Evolutionary conservation across 2,113 vertebrate species (phyloP).

Genomic region (Gallinago paraguaiae): DNA sequence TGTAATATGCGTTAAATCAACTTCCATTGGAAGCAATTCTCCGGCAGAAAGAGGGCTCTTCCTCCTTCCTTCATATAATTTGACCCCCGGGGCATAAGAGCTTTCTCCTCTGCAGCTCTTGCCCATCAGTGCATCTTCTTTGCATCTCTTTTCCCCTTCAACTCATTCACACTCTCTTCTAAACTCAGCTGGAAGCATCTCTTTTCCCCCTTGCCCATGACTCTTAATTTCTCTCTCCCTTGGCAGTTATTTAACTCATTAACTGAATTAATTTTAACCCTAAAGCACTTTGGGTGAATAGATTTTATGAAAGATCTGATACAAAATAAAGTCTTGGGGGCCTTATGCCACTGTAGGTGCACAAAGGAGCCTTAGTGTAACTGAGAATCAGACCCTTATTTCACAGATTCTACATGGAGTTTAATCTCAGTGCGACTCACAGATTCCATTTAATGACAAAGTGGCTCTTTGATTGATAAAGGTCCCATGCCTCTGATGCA

Average conservation of each 20-base stretch:
- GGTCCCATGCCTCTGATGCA: constrained; percentile 58
- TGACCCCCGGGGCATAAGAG: constrained; percentile 21
- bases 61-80: constrained; percentile 16
- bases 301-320: constrained; percentile 55
- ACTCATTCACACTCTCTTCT: constrained; percentile 40
- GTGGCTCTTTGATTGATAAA: constrained; percentile 64
- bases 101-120: constrained; percentile 33
- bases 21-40: background rate
- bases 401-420: background rate
- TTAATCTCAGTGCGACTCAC: constrained; percentile 12
- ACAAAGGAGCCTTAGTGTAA: constrained; percentile 37
- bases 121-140: constrained; percentile 42
- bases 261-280: constrained; percentile 70
- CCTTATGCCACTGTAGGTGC: constrained; percentile 32
- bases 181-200: constrained; percentile 64
- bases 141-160: constrained; percentile 60
- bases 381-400: constrained; percentile 30
- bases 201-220: constrained; percentile 58
- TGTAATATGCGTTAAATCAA: background rate
- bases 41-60: background rate
- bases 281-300: constrained; percentile 41
- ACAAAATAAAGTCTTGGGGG: constrained; percentile 54
- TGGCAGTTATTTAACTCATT: constrained; percentile 70
- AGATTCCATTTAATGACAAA: constrained; percentile 55
- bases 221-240: constrained; percentile 70